Evolutionary conservation across 2,113 vertebrate genomes (phyloP).

Genomic region (Scomber scombrus): DNA sequence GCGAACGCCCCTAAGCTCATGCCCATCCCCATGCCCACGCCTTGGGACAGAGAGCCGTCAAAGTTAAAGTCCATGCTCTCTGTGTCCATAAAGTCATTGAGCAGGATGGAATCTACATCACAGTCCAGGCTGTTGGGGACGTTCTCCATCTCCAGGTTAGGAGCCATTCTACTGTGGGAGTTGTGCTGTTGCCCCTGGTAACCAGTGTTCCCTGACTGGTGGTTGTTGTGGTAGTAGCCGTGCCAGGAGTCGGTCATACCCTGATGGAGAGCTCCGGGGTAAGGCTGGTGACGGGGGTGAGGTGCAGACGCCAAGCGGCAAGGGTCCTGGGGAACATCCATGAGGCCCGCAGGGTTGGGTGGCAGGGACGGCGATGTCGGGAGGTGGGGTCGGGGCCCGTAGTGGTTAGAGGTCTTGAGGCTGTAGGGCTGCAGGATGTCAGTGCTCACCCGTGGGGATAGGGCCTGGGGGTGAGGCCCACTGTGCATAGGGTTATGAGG

Average conservation of each 20-base stretch:
- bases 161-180: conserved; percentile 89
- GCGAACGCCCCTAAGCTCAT: conserved; percentile 88
- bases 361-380: conserved; percentile 82
- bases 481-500: conserved; percentile 76
- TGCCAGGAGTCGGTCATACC: conserved; percentile 90
- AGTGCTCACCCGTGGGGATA: conserved; percentile 86
- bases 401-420: conserved; percentile 85
- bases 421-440: conserved; percentile 87
- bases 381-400: conserved; percentile 87
- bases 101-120: conserved; percentile 96
- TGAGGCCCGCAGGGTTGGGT: conserved; percentile 80
- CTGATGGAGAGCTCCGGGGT: conserved; percentile 83
- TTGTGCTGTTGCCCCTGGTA: conserved; percentile 82
- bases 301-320: conserved; percentile 82
- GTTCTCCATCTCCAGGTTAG: conserved; percentile 92
- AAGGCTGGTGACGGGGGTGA: conserved; percentile 81
- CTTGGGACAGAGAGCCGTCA: conserved; percentile 93
- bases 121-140: conserved; percentile 92
- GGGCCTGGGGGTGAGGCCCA: conserved; percentile 81
- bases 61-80: conserved; percentile 97
- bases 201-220: conserved; percentile 67
- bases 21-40: conserved; percentile 91
- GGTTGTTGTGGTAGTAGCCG: conserved; percentile 86
- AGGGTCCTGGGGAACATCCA: conserved; percentile 84
- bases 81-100: conserved; percentile 97